Percentiles rank a stretch among this genome's conserved stretches.
These are phyloP conservation scores for Diadromus collaris DNA, from an alignment of 2,888 invertebrate genomes.

Conservation along the genomic window DNA sequence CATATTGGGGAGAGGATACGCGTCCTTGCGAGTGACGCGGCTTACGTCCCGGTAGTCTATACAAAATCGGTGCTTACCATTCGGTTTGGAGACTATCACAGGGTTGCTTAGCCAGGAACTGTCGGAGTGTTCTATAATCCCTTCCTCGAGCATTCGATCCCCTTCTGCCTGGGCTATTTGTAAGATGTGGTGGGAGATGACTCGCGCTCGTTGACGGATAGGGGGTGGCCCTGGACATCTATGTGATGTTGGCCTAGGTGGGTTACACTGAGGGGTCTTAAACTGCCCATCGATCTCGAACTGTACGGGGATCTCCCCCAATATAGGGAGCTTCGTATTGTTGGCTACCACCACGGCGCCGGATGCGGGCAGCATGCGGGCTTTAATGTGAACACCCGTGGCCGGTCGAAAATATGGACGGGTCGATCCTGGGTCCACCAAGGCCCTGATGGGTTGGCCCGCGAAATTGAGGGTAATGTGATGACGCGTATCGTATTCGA, in stretches of 20 bases:
- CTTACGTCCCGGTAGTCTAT: constrained; percentile 41
- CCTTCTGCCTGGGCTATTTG: not conserved
- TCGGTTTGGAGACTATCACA: constrained; percentile 25
- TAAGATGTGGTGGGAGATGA: constrained; percentile 10
- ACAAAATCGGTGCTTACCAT: constrained; percentile 28
- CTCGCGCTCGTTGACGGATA: not conserved
- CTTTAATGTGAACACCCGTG: too few species aligned
- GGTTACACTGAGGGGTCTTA: not conserved
- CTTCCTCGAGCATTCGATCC: not conserved
- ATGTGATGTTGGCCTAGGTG: not conserved
- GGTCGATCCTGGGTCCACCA: too few species aligned
- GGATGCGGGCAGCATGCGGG: too few species aligned
- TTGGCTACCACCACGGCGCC: too few species aligned
- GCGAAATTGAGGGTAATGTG: too few species aligned
- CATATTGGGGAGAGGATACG: constrained; percentile 40
- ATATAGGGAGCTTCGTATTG: too few species aligned
- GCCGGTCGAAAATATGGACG: too few species aligned
- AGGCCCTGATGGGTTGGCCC: too few species aligned
- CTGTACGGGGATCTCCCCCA: too few species aligned
- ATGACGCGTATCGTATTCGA: too few species aligned
- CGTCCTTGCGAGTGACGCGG: constrained; percentile 33
- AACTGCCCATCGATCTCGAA: too few species aligned
- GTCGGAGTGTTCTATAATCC: not conserved
- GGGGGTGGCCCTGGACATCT: not conserved
- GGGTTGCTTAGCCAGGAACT: constrained; percentile 29